These are phyloP conservation scores for Globia sparganii DNA, from an alignment of 2,888 invertebrate genomes.

Conservation along the genomic window DNA sequence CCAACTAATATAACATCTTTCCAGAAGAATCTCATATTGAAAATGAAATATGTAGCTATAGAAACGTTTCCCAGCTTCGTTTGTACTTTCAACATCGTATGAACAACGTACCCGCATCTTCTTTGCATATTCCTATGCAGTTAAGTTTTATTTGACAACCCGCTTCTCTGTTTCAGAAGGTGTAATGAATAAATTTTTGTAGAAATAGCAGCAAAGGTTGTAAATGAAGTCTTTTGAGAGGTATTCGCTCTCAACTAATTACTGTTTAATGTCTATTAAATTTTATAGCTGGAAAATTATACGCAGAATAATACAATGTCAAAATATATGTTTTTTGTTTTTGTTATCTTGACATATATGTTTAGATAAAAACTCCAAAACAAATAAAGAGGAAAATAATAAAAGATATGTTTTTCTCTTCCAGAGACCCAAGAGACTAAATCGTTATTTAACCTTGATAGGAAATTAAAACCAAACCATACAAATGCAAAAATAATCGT, in stretches of 20 bases:
- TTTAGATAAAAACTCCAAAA: too few species aligned
- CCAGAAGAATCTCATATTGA: constrained; percentile 1
- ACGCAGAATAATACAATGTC: neutral
- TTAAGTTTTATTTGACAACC: constrained; percentile 44
- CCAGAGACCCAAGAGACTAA: neutral
- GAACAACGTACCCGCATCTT: constrained; percentile 47
- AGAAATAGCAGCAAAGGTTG: constrained; percentile 8
- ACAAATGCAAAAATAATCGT: neutral
- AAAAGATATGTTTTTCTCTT: neutral
- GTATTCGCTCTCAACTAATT: constrained; percentile 5
- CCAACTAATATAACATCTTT: neutral
- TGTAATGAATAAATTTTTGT: too few species aligned
- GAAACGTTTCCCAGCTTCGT: constrained; percentile 3
- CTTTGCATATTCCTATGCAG: constrained; percentile 46
- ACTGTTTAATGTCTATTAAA: constrained; percentile 2
- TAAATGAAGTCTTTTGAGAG: constrained; percentile 3
- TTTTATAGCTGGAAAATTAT: neutral
- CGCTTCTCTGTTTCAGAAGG: neutral
- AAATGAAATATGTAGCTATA: constrained; percentile 22
- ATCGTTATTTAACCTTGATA: neutral
- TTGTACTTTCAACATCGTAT: neutral
- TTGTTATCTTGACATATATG: too few species aligned
- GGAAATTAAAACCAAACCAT: neutral
- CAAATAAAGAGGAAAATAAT: too few species aligned
- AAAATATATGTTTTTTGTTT: neutral